Percentiles rank a stretch among this genome's conserved stretches.
phyloP scores from a whole-genome alignment of 1,140 invertebrate species.

The Asobara japonica region DNA sequence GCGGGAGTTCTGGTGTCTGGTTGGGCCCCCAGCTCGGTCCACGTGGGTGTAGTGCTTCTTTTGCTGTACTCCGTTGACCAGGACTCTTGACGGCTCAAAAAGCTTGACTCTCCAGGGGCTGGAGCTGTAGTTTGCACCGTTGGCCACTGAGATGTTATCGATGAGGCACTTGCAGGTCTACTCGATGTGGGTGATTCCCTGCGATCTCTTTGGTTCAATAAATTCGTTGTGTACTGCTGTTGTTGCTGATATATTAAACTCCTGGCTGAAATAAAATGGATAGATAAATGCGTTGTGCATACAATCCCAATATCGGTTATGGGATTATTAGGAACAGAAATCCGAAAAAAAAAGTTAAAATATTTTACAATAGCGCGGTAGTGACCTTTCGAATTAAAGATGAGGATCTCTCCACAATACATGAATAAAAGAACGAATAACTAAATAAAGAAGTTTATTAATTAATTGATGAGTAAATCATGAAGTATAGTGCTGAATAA shows the following conservation, averaged over 20 bases:
- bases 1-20: constrained; percentile 48
- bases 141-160: constrained; percentile 54
- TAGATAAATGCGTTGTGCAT: too few relatives aligned
- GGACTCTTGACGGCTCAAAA: constrained; percentile 46
- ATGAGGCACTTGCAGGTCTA: constrained; percentile 49
- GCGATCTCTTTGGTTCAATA: constrained; percentile 35
- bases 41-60: constrained; percentile 53
- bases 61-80: constrained; percentile 47
- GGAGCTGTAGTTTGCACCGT: constrained; percentile 34
- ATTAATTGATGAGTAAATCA: too few relatives aligned
- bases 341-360: not conserved
- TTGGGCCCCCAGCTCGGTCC: constrained; percentile 57
- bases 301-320: too few relatives aligned
- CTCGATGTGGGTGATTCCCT: constrained; percentile 48
- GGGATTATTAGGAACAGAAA: not conserved
- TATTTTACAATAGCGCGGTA: too few relatives aligned
- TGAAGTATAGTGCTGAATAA: too few relatives aligned
- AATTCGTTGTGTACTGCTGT: constrained; percentile 45
- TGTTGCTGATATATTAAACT: constrained; percentile 48
- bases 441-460: too few relatives aligned
- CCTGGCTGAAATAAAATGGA: constrained; percentile 39
- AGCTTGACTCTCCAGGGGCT: constrained; percentile 36
- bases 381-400: too few relatives aligned
- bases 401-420: too few relatives aligned
- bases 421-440: too few relatives aligned